A percentile compares a stretch with the other conserved stretches of the same genome.
These are phyloP conservation scores for Apis laboriosa DNA, from an alignment of 1,140 invertebrate genomes.

Conservation along the genomic window DNA sequence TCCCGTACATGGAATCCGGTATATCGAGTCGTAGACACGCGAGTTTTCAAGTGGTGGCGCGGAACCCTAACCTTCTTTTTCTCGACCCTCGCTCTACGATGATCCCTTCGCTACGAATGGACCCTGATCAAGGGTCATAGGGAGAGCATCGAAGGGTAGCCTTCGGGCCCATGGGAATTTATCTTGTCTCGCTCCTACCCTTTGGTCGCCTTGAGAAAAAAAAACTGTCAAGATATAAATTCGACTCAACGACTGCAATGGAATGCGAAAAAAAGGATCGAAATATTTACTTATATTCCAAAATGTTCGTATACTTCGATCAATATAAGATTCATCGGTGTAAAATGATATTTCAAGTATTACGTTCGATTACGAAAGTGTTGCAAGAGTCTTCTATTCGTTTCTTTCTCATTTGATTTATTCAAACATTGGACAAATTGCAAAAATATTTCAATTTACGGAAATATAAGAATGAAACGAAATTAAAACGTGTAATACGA, in stretches of 20 bases:
- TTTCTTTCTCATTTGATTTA: too few relatives aligned
- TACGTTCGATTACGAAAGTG: too few relatives aligned
- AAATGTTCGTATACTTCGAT: too few relatives aligned
- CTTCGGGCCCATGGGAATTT: slow-evolving; percentile 43
- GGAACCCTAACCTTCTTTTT: slow-evolving; percentile 13
- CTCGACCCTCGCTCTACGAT: slow-evolving; percentile 26
- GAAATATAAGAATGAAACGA: too few relatives aligned
- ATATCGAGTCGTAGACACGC: slow-evolving; percentile 15
- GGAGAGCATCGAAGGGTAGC: neutral
- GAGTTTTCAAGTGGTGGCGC: slow-evolving; percentile 17
- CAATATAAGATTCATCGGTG: too few relatives aligned
- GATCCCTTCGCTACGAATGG: slow-evolving; percentile 14
- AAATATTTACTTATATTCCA: too few relatives aligned
- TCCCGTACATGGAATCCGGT: slow-evolving; percentile 57
- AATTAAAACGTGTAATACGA: too few relatives aligned
- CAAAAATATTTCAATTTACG: too few relatives aligned
- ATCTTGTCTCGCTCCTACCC: slow-evolving; percentile 18
- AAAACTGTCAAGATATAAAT: neutral
- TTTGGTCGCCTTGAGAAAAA: slow-evolving; percentile 13
- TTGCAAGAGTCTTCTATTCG: too few relatives aligned
- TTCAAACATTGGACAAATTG: too few relatives aligned
- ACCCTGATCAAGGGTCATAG: neutral
- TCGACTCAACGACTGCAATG: neutral
- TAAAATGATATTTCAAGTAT: too few relatives aligned
- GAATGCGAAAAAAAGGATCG: neutral